These are phyloP conservation scores for Nyctereutes procyonoides DNA, from an alignment of 2,113 vertebrate genomes.

Conservation along the genomic window DNA sequence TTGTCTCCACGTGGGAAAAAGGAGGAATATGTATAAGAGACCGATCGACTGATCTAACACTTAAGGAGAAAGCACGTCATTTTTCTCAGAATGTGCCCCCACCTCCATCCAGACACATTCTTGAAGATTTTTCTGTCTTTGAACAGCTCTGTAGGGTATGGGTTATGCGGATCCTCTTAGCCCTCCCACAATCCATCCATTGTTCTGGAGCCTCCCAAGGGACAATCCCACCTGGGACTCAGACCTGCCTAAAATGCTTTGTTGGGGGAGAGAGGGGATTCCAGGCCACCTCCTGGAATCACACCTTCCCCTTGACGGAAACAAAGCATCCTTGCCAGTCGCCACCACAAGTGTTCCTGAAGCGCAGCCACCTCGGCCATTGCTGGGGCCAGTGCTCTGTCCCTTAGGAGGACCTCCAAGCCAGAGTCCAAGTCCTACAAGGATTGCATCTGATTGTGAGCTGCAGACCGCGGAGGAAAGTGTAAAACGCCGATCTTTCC, in stretches of 20 bases:
- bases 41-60: not conserved
- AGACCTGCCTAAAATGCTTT: not conserved
- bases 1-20: not conserved
- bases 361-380: not conserved
- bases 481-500: not conserved
- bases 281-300: not conserved
- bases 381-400: not conserved
- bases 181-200: not conserved
- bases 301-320: not conserved
- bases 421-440: not conserved
- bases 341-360: not conserved
- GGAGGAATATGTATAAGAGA: not conserved
- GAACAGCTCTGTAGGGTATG: not conserved
- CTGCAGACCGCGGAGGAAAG: not conserved
- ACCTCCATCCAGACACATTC: not conserved
- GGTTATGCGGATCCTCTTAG: not conserved
- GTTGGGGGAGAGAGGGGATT: not conserved
- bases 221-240: not conserved
- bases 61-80: constrained; percentile 28
- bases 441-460: not conserved
- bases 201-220: not conserved
- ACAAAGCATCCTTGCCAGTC: not conserved
- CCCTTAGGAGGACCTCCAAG: not conserved
- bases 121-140: not conserved
- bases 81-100: not conserved